phyloP scores from a whole-genome alignment of 2,797 vertebrate genomes.

The Mus spretus region DNA sequence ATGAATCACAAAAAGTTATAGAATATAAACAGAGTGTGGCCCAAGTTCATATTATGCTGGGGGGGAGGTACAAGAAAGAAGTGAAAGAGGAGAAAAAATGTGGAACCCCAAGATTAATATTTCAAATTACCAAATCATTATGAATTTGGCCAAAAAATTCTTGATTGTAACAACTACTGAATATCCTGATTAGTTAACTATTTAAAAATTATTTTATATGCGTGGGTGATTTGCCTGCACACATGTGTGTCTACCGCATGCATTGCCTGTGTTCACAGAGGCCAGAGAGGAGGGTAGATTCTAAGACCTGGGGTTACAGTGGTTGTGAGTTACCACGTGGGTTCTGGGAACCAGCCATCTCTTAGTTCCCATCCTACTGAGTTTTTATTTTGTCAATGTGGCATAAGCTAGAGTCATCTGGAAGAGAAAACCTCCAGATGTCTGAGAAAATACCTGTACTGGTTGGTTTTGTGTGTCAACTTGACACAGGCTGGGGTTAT shows the following conservation, averaged over 20 bases:
- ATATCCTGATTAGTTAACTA: neutral
- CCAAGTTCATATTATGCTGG: neutral
- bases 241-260: too few species aligned
- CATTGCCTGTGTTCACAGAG: neutral
- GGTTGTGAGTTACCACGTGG: neutral
- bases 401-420: neutral
- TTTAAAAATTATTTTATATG: neutral
- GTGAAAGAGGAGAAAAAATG: neutral
- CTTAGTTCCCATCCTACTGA: neutral
- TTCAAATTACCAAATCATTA: neutral
- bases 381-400: neutral
- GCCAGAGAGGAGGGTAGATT: neutral
- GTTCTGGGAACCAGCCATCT: neutral
- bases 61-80: neutral
- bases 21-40: constrained; percentile 19
- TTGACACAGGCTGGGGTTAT: too few species aligned
- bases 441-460: neutral
- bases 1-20: neutral
- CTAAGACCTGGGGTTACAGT: neutral
- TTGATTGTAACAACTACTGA: neutral
- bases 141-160: neutral
- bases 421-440: neutral
- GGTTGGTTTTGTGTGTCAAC: too few species aligned
- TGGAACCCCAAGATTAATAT: neutral
- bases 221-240: neutral